phyloP scores from a whole-genome alignment of 2,113 vertebrate species.

The Ailurus styani region DNA sequence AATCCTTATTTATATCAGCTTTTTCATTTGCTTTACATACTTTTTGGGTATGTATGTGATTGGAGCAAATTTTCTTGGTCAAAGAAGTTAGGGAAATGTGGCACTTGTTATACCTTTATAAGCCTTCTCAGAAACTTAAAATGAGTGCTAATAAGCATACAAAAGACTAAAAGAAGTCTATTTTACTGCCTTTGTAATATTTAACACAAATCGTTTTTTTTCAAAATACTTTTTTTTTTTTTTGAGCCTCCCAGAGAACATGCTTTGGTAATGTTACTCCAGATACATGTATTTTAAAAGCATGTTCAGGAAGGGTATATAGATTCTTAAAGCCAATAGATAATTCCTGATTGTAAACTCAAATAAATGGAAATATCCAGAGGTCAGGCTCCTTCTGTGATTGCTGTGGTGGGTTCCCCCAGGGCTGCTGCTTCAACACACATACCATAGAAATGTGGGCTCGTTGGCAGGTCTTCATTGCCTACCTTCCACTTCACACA shows the following conservation, averaged over 20 bases:
- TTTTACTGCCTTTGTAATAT: background rate
- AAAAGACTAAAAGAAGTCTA: background rate
- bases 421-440: fast-evolving
- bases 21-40: background rate
- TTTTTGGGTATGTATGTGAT: background rate
- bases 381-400: background rate
- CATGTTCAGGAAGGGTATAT: background rate
- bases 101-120: background rate
- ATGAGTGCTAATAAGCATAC: background rate
- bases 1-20: background rate
- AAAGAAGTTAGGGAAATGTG: background rate
- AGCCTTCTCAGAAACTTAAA: background rate
- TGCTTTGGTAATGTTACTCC: background rate
- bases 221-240: background rate
- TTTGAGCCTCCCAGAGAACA: background rate
- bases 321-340: background rate
- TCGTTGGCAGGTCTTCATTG: background rate
- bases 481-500: background rate
- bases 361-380: background rate
- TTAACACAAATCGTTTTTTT: background rate
- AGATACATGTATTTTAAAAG: background rate
- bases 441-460: background rate
- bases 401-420: background rate
- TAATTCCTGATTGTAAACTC: background rate
- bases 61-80: background rate